Evolutionary conservation across 2,888 invertebrate genomes (phyloP), one percentile per base, ranked within the genome.

Genomic region (Eustalomyia histrio): DNA sequence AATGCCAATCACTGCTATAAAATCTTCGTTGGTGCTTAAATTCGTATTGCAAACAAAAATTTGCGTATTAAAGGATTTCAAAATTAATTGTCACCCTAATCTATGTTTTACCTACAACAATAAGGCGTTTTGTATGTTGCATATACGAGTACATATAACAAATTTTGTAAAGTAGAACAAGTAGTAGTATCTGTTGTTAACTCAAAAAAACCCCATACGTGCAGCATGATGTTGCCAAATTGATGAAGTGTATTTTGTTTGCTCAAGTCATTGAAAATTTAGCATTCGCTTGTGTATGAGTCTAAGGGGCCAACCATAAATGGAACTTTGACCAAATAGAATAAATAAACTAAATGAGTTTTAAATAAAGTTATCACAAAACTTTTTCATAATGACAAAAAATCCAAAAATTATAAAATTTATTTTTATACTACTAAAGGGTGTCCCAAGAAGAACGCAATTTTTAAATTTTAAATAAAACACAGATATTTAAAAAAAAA

Each of bases 161-260:
- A 21, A 21, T 43, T 68, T 18, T 18, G 63, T 52, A 58, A 73
- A 67, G 67, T 72, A 63, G 53, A 50, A 71, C 21, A 80, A 60
- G 29, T 39, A 50, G 47, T n/a, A n/a, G n/a, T 50, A 60, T 39
- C 53, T 1, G 16, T n/a, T 21, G 24, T 60, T 39, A 43, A 5
- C 2, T 3, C 2, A 5, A 29, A 29, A 29, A 29, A 29, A 61
- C 18, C 50, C 61, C 57, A 14, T 71, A 81, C 69, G 65, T 81
- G 55, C 60, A 64, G 17, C 74, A 60, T 74, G 69, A 55, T 69
- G 68, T 74, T 69, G 80, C 80, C 39, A 78, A 81, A 81, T 65
- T 71, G 39, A 55, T 61, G 64, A 74, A 76, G 80, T 76, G 39
- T 64, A 16, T 61, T 69, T 21, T 60, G 47, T 33, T 53, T 67